These are phyloP conservation scores for Rhodeus uyekii DNA, from an alignment of 2,797 vertebrate genomes.

Conservation along the genomic window DNA sequence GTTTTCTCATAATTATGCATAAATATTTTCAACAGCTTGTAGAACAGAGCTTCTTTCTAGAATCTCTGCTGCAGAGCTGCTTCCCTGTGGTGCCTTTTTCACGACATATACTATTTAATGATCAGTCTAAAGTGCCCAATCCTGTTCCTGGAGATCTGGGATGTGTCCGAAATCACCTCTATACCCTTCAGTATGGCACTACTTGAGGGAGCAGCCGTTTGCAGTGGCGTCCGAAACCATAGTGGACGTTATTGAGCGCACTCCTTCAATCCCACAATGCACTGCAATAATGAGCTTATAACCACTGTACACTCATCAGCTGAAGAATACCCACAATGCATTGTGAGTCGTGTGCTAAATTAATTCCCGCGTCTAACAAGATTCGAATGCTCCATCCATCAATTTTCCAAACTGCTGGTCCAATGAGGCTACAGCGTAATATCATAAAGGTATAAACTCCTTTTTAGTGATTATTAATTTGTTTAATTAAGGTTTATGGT, in stretches of 20 bases:
- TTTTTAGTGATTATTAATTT: too few species aligned
- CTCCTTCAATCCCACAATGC: background rate
- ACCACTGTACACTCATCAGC: background rate
- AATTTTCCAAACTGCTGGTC: too few species aligned
- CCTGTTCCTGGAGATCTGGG: background rate
- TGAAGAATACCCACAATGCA: background rate
- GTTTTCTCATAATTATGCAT: conserved; percentile 9
- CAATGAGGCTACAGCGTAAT: too few species aligned
- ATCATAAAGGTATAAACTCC: too few species aligned
- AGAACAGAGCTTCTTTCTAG: background rate
- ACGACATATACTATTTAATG: background rate
- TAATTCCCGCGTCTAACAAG: too few species aligned
- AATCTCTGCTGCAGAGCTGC: background rate
- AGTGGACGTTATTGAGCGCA: background rate
- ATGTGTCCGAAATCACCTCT: background rate
- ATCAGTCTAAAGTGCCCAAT: background rate
- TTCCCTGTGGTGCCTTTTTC: background rate
- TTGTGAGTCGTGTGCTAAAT: background rate
- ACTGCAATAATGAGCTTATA: background rate
- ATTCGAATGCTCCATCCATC: too few species aligned
- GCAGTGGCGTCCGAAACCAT: background rate
- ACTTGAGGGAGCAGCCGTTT: too few species aligned
- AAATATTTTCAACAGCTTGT: background rate
- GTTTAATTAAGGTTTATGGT: too few species aligned
- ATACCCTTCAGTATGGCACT: too few species aligned